Conservation (phyloP, 2,797 vertebrate genomes). For the Crax fasciolata region DNA sequence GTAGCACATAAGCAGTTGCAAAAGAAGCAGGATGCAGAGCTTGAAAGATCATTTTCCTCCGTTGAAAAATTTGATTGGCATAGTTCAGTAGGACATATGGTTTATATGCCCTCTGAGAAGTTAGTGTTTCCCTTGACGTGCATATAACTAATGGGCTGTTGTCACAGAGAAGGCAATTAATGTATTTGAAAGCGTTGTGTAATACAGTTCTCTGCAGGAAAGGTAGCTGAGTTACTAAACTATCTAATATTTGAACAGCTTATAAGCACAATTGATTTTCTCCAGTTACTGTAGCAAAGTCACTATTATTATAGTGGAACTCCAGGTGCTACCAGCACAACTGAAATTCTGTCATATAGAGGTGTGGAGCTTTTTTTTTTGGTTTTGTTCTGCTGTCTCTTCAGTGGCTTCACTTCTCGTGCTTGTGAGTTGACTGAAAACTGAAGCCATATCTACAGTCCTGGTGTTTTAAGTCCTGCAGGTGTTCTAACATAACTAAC, state of each 20-base stretch:
- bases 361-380: neutral
- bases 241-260: neutral
- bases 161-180: neutral
- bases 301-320: neutral
- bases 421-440: neutral
- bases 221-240: neutral
- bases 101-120: neutral
- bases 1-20: neutral
- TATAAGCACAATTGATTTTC: neutral
- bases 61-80: neutral
- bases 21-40: neutral
- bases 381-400: neutral
- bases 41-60: neutral
- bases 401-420: neutral
- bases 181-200: neutral
- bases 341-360: neutral
- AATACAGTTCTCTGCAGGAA: neutral
- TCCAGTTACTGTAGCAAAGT: neutral
- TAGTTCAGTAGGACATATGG: accelerated
- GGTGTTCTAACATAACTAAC: neutral
- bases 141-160: neutral
- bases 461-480: neutral
- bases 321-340: neutral
- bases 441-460: neutral
- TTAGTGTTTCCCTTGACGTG: neutral